Evolutionary conservation across 64 coral and sea anemone genomes (phyloP), one percentile per base, ranked within the genome.

Genomic region (Pocillopora damicornis): DNA sequence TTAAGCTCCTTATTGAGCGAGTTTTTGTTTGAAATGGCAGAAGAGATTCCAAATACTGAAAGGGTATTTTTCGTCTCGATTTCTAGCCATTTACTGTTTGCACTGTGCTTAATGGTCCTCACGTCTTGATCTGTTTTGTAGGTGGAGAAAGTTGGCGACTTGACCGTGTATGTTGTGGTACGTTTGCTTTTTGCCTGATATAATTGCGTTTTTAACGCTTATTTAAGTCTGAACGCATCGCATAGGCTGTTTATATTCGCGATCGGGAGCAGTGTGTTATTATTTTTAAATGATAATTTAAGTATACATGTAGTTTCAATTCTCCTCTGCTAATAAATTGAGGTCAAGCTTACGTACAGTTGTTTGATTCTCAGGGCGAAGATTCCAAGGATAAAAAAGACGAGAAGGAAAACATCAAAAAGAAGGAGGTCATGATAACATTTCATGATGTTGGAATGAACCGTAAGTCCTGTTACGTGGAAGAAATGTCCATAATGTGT

Each of bases 371-470:
- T 10, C 73, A 95, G 97, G 97, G 97, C 51, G 97, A 99, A 64
- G 94, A 96, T 75, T 73, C 73, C 42, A 89, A 92, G 51, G 90
- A 95, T 8, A 92, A 93, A 77, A 18, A 88, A 15, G 94, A 96
- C 35, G 94, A 96, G 60, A 96, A 93, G 66, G 94, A 96, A 67
- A 94, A 99, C 56, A 89, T 79, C 15, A 99, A 93, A 83, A 91
- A 91, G 76, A 99, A 95, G 75, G 93, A 99, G 61, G 90, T 95
- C 25, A 88, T 99, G 90, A 87, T 99, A 37, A 99, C 97, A 30
- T 99, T 99, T 61, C 97, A 99, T 60, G 97, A 99, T 86, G 81
- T 99, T 14, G 97, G 97, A 25, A 93, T 95, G 90, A 99, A 99
- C 75, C 97, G 97, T 99, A 88, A 95, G 97, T 92, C 59, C 7